A percentile compares a stretch with the other conserved stretches of the same genome.
These are phyloP conservation scores for Himalopsyche tibetana DNA, from an alignment of 2,888 invertebrate species.

Conservation along the genomic window DNA sequence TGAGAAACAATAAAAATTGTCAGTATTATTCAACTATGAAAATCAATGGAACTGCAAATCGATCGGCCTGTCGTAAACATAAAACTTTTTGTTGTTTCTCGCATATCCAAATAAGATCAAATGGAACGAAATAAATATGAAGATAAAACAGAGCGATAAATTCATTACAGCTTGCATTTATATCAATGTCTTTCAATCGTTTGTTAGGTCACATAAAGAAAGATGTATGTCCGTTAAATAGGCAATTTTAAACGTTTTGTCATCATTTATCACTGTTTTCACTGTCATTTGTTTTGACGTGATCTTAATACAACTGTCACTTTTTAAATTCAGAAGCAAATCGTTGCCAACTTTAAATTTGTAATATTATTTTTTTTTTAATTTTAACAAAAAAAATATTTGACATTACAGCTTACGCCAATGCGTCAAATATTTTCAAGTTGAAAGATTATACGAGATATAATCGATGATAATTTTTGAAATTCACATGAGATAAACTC, in stretches of 20 bases:
- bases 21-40: constrained; percentile 45
- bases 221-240: constrained; percentile 50
- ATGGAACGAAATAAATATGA: constrained; percentile 54
- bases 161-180: constrained; percentile 52
- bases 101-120: constrained; percentile 51
- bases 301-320: not conserved
- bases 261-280: not conserved
- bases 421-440: no score
- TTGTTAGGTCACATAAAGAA: constrained; percentile 54
- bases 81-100: constrained; percentile 44
- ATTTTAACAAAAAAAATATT: no score
- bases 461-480: no score
- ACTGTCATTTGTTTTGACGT: constrained; percentile 1
- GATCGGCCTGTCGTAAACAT: not conserved
- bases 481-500: no score
- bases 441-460: no score
- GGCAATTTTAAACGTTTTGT: constrained; percentile 27
- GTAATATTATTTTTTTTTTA: not conserved
- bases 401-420: no score
- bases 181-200: constrained; percentile 53
- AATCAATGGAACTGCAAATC: constrained; percentile 48
- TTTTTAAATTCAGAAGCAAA: not conserved
- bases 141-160: constrained; percentile 56
- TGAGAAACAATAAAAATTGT: constrained; percentile 53
- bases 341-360: not conserved